Conservation (phyloP, 2,797 vertebrate species). For the Allobates femoralis region DNA sequence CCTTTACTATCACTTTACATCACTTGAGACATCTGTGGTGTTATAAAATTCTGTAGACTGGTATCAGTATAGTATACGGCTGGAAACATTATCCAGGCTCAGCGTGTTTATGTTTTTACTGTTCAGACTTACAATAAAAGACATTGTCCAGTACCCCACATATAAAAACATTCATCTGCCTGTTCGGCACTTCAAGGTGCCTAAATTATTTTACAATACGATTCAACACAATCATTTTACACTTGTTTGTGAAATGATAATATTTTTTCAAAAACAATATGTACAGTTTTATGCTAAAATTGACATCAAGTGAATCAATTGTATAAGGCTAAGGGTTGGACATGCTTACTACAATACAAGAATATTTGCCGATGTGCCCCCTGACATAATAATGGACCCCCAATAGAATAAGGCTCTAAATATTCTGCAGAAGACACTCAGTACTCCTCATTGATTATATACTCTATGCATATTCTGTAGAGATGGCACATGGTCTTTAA, state of each 20-base stretch:
- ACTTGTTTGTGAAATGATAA: not conserved
- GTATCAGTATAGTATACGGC: not conserved
- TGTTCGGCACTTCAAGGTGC: not conserved
- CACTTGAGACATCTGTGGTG: not conserved
- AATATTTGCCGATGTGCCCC: not conserved
- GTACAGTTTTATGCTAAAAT: not conserved
- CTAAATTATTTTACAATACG: not conserved
- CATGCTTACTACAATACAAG: not conserved
- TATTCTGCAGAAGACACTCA: no score
- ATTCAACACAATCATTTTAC: not conserved
- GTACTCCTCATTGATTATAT: no score
- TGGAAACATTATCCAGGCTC: not conserved
- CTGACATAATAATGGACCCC: no score
- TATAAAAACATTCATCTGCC: not conserved
- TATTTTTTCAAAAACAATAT: not conserved
- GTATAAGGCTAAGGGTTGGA: not conserved
- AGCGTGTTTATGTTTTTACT: not conserved
- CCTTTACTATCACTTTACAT: not conserved
- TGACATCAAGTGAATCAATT: not conserved
- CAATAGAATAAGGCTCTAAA: no score
- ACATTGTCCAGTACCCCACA: slow-evolving; percentile 11
- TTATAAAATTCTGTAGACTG: not conserved
- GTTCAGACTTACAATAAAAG: not conserved
- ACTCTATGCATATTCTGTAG: no score
- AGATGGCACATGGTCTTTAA: no score